Base-by-base conservation (phyloP, 1,140 invertebrate species). In the Leucophenga varia region DNA sequence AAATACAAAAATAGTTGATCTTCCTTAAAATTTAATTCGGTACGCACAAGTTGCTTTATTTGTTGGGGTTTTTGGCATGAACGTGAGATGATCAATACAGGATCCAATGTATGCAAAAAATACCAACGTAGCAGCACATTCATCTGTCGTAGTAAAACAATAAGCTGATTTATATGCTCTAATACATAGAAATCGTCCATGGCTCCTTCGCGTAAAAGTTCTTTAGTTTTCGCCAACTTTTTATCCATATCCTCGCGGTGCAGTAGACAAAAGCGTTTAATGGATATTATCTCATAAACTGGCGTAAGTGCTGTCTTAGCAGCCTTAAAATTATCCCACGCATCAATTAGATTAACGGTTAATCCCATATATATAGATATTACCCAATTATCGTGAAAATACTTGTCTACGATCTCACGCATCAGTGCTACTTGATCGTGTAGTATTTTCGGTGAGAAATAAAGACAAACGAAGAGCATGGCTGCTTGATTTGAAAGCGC, bases 401-500 rank as follows among this genome's bases (percentile, higher is more conserved):
- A 97, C 79, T 95, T 95, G 70, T 98, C 95, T n/a, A 96, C 93
- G 64, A 98, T 95, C 82, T 98, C 95, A 61, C 96, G 84, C 97
- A 99, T 99, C 69, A 88, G 88, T 1, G 94, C 86, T 32, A 85
- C 84, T 64, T 98, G 90, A 34, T 80, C 83, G 50, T 91, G 84
- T 3, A 99, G 79, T 50, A 89, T 87, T 37, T 88, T 81, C 1
- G 95, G 85, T 28, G 85, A 83, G 76, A 99, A 99, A 75, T 88
- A 97, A 2, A 99, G 81, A 68, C 93, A 90, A 16, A 98, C 82
- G 59, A 92, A 94, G 6, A 98, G 77, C 91, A 98, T 97, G 32
- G 88, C 86, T 1, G 94, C 91, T 78, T 98, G 96, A 42, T 85
- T 87, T 4, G 88, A 86, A 7, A 97, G 77, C 1, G 95, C 95